A percentile compares a stretch with the other conserved stretches of the same genome.
Conservation (phyloP, 1,140 invertebrate species). For the Microplitis demolitor region DNA sequence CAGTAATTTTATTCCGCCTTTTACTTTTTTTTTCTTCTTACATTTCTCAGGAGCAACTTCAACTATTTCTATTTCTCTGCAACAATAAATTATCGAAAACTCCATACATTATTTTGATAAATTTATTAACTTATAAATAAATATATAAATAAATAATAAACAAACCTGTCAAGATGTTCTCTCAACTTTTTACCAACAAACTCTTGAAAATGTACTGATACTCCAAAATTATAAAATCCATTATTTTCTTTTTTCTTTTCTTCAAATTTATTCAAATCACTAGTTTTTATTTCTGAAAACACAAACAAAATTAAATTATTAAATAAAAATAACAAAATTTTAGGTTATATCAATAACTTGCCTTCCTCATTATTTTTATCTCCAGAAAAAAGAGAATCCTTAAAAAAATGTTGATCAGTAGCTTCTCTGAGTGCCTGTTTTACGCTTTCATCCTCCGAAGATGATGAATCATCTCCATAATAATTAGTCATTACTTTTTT, state of each 20-base stretch:
- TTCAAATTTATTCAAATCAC: neutral
- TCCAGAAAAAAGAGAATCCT: neutral
- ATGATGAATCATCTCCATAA: neutral
- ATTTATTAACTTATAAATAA: conserved; percentile 5
- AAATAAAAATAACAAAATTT: neutral
- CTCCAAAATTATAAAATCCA: conserved; percentile 38
- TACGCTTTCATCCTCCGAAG: neutral
- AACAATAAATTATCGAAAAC: conserved; percentile 1
- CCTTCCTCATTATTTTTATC: neutral
- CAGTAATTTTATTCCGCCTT: conserved; percentile 43
- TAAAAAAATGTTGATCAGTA: neutral
- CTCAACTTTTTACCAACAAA: conserved; percentile 44
- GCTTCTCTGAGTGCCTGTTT: conserved; percentile 6
- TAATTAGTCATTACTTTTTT: neutral
- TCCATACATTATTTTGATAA: conserved; percentile 7
- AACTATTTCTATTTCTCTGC: conserved; percentile 30
- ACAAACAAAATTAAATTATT: neutral
- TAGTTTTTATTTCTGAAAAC: neutral
- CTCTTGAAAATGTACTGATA: conserved; percentile 35
- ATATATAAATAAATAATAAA: conserved; percentile 10
- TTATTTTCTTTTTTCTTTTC: conserved; percentile 16
- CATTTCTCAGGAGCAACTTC: neutral
- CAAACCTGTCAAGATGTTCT: conserved; percentile 41
- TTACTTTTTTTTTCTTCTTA: neutral
- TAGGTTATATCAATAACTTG: neutral